Evolutionary conservation across 1,140 invertebrate genomes (phyloP), one percentile per base, ranked within the genome.

Genomic region (Atta texana): DNA sequence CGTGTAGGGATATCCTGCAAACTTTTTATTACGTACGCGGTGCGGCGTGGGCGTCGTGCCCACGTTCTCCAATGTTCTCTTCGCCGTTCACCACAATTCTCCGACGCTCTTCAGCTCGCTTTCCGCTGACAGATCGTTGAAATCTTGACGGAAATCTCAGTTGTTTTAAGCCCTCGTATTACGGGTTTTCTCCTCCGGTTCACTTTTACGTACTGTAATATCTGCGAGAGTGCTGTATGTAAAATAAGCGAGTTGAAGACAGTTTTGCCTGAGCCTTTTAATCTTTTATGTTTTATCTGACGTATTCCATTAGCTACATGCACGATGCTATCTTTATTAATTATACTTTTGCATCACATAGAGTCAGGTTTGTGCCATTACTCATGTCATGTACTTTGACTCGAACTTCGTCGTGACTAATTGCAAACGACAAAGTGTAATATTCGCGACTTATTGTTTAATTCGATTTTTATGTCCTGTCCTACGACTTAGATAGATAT

Each of bases 31-130:
- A 49, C 49, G 51, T 75, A 86, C 64, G 53, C 59, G 31, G 10
- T 1, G 39, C 71, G 18, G 86, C 80, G 92, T 92, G 90, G 91
- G 92, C 86, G 91, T 84, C 86, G 63, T 88, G 89, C 89, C 89
- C 89, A 90, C 89, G 87, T 88, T 85, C 81, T 18, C 57, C 85
- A 39, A 21, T 16, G 34, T 64, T 28, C 63, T 85, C 78, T 39
- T 12, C 53, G 51, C 31, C 87, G 69, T 88, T 34, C 68, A 85
- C 61, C 53, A 68, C 61, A 55, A 57, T 69, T 80, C 71, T 76
- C 63, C n/a, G 16, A n/a, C 28, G 53, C 63, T 75, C 80, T 31
- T 72, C 51, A 82, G n/a, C 57, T 82, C 69, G 71, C 68, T 81
- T 84, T 21, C 21, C 61, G 18, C 21, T 24, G 63, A 34, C 71